These are phyloP conservation scores for Branchellion lobata DNA, from an alignment of 2,888 invertebrate species.

Conservation along the genomic window DNA sequence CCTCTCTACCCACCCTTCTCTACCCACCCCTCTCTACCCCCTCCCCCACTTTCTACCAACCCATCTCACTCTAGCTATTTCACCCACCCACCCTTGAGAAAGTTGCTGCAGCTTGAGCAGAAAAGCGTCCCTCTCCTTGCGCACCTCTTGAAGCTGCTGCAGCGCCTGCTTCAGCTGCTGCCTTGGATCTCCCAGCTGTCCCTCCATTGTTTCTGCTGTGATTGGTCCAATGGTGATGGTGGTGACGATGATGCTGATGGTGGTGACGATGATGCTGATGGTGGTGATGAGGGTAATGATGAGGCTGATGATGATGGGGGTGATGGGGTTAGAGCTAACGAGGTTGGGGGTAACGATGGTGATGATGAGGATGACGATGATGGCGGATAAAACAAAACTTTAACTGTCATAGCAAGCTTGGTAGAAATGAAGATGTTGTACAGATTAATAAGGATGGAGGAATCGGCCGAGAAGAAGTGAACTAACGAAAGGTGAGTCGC, in stretches of 20 bases:
- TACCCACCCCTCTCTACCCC: not conserved
- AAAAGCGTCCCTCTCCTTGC: constrained; percentile 40
- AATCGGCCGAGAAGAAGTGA: too few species aligned
- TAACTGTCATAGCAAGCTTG: too few species aligned
- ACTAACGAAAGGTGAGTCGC: too few species aligned
- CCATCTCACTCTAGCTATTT: not conserved
- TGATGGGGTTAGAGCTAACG: too few species aligned
- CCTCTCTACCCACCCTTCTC: not conserved
- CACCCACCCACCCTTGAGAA: constrained; percentile 24
- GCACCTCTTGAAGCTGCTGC: constrained; percentile 39
- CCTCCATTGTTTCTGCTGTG: too few species aligned
- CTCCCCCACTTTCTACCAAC: not conserved
- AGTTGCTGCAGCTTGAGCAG: constrained; percentile 28
- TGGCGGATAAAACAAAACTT: too few species aligned
- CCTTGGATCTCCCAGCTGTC: not conserved
- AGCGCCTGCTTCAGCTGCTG: constrained; percentile 32
- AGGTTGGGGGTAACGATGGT: too few species aligned
- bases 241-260: not conserved
- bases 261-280: not conserved
- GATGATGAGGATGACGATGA: too few species aligned
- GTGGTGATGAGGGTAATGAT: not conserved
- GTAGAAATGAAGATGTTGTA: too few species aligned
- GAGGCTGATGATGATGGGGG: too few species aligned
- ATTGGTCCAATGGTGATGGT: too few species aligned
- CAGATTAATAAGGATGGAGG: too few species aligned